These are phyloP conservation scores for Silurus meridionalis DNA, from an alignment of 2,113 vertebrate genomes.

Conservation along the genomic window DNA sequence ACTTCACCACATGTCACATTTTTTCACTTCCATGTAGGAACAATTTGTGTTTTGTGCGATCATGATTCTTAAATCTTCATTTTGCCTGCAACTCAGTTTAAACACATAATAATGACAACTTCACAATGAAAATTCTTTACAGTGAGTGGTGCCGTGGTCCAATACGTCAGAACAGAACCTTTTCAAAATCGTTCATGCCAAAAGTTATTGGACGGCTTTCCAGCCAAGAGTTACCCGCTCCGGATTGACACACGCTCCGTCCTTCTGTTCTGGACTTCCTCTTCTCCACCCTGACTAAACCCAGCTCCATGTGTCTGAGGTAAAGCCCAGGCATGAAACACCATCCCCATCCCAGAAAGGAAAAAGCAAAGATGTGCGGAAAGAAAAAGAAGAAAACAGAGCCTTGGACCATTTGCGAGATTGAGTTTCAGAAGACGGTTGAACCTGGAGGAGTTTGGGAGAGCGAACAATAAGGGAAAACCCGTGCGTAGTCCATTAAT, in stretches of 20 bases:
- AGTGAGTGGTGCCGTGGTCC: no score
- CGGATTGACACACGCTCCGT: neutral
- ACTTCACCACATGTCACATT: no score
- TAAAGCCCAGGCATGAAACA: constrained; percentile 36
- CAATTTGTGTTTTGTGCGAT: no score
- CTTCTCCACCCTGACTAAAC: neutral
- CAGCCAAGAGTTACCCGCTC: constrained; percentile 7
- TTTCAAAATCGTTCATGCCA: no score
- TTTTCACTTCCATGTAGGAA: no score
- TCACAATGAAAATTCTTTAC: no score
- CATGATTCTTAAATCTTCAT: no score
- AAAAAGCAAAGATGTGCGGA: constrained; percentile 9
- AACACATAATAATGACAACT: no score
- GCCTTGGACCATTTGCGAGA: constrained; percentile 55
- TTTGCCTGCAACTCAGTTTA: no score
- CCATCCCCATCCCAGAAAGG: constrained; percentile 45
- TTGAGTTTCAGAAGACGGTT: constrained; percentile 60
- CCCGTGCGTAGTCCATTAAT: constrained; percentile 67
- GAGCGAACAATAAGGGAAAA: constrained; percentile 67
- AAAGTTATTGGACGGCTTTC: neutral
- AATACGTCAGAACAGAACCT: no score
- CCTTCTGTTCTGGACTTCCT: constrained; percentile 1
- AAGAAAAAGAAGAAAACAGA: constrained; percentile 39
- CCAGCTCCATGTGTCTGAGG: neutral
- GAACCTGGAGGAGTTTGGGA: constrained; percentile 58